Evolutionary conservation across 1,140 invertebrate species (phyloP), one percentile per base, ranked within the genome.

Genomic region (Diabrotica virgifera): DNA sequence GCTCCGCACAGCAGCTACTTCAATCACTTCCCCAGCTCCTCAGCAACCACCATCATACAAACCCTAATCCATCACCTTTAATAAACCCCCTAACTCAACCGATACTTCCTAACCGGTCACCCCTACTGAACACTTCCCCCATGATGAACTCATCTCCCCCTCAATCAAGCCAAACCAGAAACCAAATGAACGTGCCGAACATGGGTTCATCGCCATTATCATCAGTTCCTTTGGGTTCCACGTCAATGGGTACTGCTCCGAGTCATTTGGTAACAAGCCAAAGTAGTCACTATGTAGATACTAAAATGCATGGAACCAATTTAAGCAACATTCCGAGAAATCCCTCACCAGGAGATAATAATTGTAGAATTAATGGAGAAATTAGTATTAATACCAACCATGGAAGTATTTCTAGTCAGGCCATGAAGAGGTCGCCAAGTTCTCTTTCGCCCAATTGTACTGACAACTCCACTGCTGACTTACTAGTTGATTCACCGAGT

Each of bases 401-500:
- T 66, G 85, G 85, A 51, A 83, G 83, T 54, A 81, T 80, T 11
- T 71, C 70, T 82, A 82, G 72, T 61, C 80, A 79, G 38, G 72
- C 67, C 73, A 65, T 75, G 63, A 77, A 77, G 52, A 72, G 76
- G 55, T 74, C 82, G 5, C 82, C 83, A 52, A 82, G 76, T 74
- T 88, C 77, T 70, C 84, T 84, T 12, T 85, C 84, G n/a, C 86
- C 86, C 0, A 72, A 77, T 36, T 84, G 84, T 40, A 86, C 85
- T 13, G 86, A 88, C 64, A 83, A 82, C 61, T 83, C 82, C 57
- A 79, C 69, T 9, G 71, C 82, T 60, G 90, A 93, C 82, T 82
- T 92, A 56, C 82, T 92, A 52, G 88, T 90, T 73, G 90, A 93
- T 82, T 91, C 89, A 56, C 89, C 90, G 76, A 90, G 90, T 93